Evolutionary conservation across 35 echinoderm and acorn worm genomes (phyloP).

Genomic region (Anneissia japonica): DNA sequence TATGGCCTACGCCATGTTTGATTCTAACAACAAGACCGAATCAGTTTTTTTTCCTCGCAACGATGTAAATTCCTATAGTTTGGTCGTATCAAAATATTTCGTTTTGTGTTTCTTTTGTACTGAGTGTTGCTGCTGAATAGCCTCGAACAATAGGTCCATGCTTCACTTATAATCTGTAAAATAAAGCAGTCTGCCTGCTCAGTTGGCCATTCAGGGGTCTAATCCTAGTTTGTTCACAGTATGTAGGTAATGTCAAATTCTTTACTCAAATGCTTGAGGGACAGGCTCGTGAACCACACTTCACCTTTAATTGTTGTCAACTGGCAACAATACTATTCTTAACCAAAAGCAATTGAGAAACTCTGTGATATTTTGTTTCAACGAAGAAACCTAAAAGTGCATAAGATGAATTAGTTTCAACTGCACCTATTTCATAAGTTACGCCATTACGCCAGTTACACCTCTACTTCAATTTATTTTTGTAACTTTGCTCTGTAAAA

Average conservation of each 20-base stretch:
- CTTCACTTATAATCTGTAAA: neutral
- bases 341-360: no score
- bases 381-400: no score
- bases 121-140: neutral
- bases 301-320: neutral
- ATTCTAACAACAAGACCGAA: no score
- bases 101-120: neutral
- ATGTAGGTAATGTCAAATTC: neutral
- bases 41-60: neutral
- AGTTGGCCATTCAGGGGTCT: neutral
- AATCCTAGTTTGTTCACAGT: neutral
- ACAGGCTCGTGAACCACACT: neutral
- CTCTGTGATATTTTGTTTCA: no score
- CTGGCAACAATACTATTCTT: no score
- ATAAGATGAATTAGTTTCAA: no score
- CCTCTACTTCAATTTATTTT: no score
- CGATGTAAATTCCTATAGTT: neutral
- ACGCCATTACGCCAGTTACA: no score
- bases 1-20: no score
- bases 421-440: no score
- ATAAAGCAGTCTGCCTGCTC: neutral
- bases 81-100: neutral
- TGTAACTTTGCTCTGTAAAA: no score
- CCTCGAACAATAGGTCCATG: neutral
- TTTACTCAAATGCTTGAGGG: neutral